A percentile compares a stretch with the other conserved stretches of the same genome.
Conservation (phyloP, 1,140 invertebrate species). For the Asbolus verrucosus region DNA sequence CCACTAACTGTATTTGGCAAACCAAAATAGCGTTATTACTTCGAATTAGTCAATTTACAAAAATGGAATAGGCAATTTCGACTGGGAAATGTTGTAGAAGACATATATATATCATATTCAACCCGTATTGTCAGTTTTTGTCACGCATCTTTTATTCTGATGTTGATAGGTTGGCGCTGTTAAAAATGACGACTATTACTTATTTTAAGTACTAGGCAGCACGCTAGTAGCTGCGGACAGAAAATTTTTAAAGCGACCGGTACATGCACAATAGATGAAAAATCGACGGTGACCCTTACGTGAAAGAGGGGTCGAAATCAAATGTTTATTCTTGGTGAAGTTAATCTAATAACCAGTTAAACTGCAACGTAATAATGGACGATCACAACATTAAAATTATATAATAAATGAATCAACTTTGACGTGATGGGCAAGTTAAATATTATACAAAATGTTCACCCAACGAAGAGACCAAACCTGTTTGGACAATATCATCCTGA, state of each 20-base stretch:
- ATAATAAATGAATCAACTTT: slow-evolving; percentile 56
- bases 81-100: slow-evolving; percentile 1
- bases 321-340: slow-evolving; percentile 50
- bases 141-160: slow-evolving; percentile 52
- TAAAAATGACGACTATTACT: slow-evolving; percentile 57
- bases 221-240: slow-evolving; percentile 45
- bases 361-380: slow-evolving; percentile 50
- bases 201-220: slow-evolving; percentile 49
- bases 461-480: slow-evolving; percentile 33
- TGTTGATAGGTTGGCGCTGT: slow-evolving; percentile 52
- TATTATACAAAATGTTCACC: slow-evolving; percentile 22
- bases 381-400: slow-evolving; percentile 56
- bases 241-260: slow-evolving; percentile 49
- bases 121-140: slow-evolving; percentile 53
- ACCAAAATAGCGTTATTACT: no score
- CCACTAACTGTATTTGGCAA: no score
- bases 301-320: slow-evolving; percentile 54
- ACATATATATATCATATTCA: slow-evolving; percentile 48
- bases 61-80: no score
- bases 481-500: slow-evolving; percentile 13
- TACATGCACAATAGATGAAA: slow-evolving; percentile 58
- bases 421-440: slow-evolving; percentile 25
- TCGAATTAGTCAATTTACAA: no score
- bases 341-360: slow-evolving; percentile 56
- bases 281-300: slow-evolving; percentile 54